Conservation (phyloP, 2,113 vertebrate genomes). For the Halcyon senegalensis region DNA sequence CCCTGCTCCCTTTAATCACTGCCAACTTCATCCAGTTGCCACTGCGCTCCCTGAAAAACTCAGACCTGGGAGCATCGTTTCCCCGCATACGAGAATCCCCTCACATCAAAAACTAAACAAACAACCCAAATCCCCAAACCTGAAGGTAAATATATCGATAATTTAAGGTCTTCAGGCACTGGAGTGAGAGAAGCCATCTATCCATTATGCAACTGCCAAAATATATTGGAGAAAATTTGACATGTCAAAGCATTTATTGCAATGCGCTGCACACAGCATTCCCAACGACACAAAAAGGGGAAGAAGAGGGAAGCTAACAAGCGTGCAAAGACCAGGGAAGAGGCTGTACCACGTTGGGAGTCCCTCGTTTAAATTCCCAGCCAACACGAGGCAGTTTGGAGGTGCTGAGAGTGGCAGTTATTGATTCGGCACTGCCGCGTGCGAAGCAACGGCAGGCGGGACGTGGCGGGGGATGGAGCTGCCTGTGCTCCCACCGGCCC, state of each 20-base stretch:
- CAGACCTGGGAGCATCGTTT: background rate
- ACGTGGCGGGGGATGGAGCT: background rate
- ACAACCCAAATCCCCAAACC: background rate
- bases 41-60: background rate
- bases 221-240: background rate
- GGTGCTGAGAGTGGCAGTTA: background rate
- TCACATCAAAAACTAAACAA: background rate
- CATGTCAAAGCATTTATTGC: background rate
- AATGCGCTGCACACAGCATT: background rate
- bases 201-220: background rate
- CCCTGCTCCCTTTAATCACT: background rate
- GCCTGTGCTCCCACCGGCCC: background rate
- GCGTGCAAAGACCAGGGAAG: background rate
- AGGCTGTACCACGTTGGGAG: background rate
- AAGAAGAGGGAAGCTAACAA: background rate
- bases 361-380: background rate
- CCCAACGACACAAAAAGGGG: background rate
- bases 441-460: background rate
- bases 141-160: background rate
- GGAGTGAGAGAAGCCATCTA: background rate
- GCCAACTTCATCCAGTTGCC: background rate
- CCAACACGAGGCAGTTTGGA: background rate
- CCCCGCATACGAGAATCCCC: fast-evolving
- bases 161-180: background rate
- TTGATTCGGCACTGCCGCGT: background rate